Conservation (phyloP, 1,140 invertebrate species). For the Drosophila orena region DNA sequence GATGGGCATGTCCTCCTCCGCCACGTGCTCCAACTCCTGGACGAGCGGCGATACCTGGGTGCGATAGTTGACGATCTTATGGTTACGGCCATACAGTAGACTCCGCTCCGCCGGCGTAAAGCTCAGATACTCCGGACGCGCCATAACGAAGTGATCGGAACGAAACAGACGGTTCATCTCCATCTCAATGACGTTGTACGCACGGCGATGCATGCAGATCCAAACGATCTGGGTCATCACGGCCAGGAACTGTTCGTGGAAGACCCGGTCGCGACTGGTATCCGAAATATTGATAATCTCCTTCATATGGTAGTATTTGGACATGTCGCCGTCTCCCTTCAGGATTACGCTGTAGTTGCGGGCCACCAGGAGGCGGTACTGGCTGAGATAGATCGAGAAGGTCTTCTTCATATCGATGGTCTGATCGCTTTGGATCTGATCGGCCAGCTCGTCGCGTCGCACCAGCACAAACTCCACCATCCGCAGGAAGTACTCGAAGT, state of each 20-base stretch:
- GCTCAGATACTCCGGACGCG: conserved; percentile 42
- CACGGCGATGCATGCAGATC: conserved; percentile 72
- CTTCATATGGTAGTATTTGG: conserved; percentile 63
- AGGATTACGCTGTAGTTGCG: conserved; percentile 73
- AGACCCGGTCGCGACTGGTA: conserved; percentile 58
- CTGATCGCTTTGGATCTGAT: conserved; percentile 71
- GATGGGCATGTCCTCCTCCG: conserved; percentile 64
- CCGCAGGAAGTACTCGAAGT: conserved; percentile 79
- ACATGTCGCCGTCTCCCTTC: conserved; percentile 67
- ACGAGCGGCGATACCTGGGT: conserved; percentile 71
- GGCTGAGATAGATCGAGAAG: conserved; percentile 66
- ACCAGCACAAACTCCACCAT: conserved; percentile 76
- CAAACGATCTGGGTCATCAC: conserved; percentile 71
- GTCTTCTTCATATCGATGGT: conserved; percentile 67
- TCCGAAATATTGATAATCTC: conserved; percentile 67
- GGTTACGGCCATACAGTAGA: conserved; percentile 67
- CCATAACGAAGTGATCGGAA: conserved; percentile 70
- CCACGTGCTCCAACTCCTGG: conserved; percentile 61
- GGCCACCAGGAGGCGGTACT: conserved; percentile 74
- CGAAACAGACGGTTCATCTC: conserved; percentile 79
- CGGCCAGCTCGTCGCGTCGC: conserved; percentile 70
- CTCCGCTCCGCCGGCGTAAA: conserved; percentile 59
- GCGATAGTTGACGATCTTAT: conserved; percentile 70
- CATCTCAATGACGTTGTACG: conserved; percentile 70
- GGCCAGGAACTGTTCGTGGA: conserved; percentile 75